Conservation (phyloP, 2,888 invertebrate genomes). For the Melikaiella ostensackeni region DNA sequence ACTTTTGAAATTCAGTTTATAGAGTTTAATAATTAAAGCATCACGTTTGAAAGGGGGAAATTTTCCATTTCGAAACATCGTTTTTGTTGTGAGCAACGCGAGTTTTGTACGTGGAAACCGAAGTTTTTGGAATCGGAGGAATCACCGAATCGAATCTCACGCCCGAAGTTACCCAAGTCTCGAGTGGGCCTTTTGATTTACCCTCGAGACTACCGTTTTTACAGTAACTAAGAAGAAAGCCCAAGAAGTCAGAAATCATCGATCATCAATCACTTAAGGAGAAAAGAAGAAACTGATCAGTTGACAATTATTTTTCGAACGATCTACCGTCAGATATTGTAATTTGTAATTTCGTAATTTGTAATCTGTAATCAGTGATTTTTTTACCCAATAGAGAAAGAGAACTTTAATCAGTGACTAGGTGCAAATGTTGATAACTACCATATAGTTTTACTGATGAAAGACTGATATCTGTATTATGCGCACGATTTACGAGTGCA, state of each 20-base stretch:
- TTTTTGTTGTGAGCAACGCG: conserved; percentile 16
- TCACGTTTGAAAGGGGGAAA: neutral
- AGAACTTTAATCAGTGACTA: conserved; percentile 15
- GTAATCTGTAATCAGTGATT: conserved; percentile 1
- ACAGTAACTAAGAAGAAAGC: conserved; percentile 30
- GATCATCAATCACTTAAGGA: conserved; percentile 2
- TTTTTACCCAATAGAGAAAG: neutral
- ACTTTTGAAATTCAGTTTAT: neutral
- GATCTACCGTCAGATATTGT: conserved; percentile 22
- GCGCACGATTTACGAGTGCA: conserved; percentile 2
- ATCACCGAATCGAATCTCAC: conserved; percentile 29
- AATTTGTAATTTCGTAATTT: conserved; percentile 16
- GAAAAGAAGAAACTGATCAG: conserved; percentile 17
- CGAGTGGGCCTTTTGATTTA: neutral
- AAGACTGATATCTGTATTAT: conserved; percentile 27
- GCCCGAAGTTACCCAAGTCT: conserved; percentile 18
- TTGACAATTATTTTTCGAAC: conserved; percentile 19
- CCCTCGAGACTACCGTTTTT: conserved; percentile 24
- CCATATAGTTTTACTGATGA: conserved; percentile 14
- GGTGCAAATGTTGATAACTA: conserved; percentile 18
- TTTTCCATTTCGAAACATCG: neutral
- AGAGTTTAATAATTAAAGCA: neutral
- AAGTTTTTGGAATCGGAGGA: neutral
- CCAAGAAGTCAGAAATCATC: conserved; percentile 2
- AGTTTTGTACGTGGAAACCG: conserved; percentile 26